Base-by-base conservation (phyloP, 1,140 invertebrate species). In the Ceratina calcarata region DNA sequence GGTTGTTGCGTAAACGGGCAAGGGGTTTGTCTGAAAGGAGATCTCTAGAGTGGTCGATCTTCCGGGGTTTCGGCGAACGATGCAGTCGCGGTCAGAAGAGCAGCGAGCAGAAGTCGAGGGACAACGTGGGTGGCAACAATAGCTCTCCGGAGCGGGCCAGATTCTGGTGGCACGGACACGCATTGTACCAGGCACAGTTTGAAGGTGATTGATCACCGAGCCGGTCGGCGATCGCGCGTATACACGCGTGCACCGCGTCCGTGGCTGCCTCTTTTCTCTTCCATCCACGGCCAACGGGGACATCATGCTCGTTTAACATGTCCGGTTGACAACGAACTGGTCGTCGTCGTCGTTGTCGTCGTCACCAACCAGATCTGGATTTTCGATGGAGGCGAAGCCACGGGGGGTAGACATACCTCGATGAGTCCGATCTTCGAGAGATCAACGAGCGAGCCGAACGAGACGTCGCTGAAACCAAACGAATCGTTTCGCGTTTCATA, bases 91-190 rank as follows among this genome's bases (percentile, higher is more conserved):
- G 65, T 68, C 49, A 24, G 37, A 68, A 51, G 37, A 68, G 18
- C 18, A 51, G 55, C 60, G 20, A 60, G 66, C 70, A 82, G 77
- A 69, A 53, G 69, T 65, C 67, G 60, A 69, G 75, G 72, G 66
- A 77, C 90, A 74, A 89, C 90, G 89, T 91, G 90, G 89, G 90
- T 91, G 90, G 90, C 83, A 86, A 85, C 86, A 87, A 89, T 90
- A 86, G 87, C 65, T 90, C 86, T 88, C 71, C 76, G 58, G 73
- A 81, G 61, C 81, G 75, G 73, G 62, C 37, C 82, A 86, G 87
- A 87, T 88, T 88, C 87, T 86, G 86, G 82, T 85, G 80, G 85
- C 86, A 78, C 80, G 82, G 37, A 86, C 86, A 86, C 65, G 81
- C 82, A 87, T 88, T 86, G 88, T 88, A 87, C 86, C 37, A 84